Conservation (phyloP, 2,797 vertebrate species). For the Betta splendens region DNA sequence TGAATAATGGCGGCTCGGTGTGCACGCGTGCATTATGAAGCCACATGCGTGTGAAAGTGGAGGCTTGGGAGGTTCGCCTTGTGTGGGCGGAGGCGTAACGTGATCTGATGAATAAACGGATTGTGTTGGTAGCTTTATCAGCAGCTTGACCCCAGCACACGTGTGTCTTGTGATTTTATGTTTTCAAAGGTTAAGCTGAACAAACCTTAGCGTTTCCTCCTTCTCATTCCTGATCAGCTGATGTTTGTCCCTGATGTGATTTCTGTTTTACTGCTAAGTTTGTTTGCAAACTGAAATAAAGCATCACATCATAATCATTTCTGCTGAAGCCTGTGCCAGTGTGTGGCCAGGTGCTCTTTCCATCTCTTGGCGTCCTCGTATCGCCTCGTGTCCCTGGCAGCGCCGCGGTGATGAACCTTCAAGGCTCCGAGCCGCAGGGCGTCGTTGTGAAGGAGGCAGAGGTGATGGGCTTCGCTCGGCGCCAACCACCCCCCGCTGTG, state of each 20-base stretch:
- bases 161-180: neutral
- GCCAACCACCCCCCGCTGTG: conserved; percentile 27
- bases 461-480: conserved; percentile 3
- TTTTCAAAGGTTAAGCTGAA: neutral
- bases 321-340: conserved; percentile 5
- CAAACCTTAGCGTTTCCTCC: neutral
- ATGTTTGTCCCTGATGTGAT: conserved; percentile 5
- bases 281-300: neutral
- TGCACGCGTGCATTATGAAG: conserved; percentile 35
- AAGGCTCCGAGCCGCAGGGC: conserved; percentile 61
- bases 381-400: conserved; percentile 42
- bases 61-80: conserved; percentile 3
- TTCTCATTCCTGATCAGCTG: conserved; percentile 14
- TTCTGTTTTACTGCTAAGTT: neutral
- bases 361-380: conserved; percentile 37
- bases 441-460: conserved; percentile 56
- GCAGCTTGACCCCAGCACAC: neutral
- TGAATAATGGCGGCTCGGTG: conserved; percentile 56
- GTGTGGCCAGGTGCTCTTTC: conserved; percentile 46
- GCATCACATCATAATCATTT: conserved; percentile 13
- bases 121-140: conserved; percentile 4
- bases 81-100: conserved; percentile 1
- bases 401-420: conserved; percentile 36
- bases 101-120: conserved; percentile 36
- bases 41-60: conserved; percentile 25